Base-by-base conservation (phyloP, 2,797 vertebrate genomes). In the Sarcoramphus papa region DNA sequence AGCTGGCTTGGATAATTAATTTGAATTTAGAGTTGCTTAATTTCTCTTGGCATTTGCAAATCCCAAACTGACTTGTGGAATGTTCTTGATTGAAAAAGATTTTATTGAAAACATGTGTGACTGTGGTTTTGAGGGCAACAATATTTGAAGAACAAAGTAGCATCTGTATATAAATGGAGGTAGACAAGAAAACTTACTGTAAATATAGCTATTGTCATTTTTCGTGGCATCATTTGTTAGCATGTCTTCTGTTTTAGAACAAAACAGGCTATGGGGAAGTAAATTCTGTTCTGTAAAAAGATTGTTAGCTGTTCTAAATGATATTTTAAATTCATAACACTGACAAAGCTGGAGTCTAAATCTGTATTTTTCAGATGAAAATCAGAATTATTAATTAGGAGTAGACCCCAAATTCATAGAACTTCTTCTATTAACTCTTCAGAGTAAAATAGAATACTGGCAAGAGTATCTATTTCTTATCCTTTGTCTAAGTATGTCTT, bases 91-190 rank as follows among this genome's bases (percentile, higher is more conserved):
- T 69, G 53, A 48, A 76, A 83, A 67, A 51, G 30, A 64, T 67
- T 85, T 93, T 73, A 96, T 87, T 85, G 88, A 88, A 95, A 97
- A 84, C 94, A 96, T 22, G 78, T 93, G 85, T 90, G 72, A 62
- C 60, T 81, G 17, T 72, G 10, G 37, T 86, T 60, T 64, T 56
- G 82, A 82, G 80, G 80, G 77, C 72, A 75, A 28, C 33, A 50
- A 13, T 75, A 53, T 74, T 51, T 95, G 82, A 90, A 94, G 88
- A 93, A 70, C 54, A 88, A 83, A 64, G 69, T 73, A 51, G 9
- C 33, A 41, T 79, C 68, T 90, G 64, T 89, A 23, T 70, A 17
- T 48, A 76, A 81, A 67, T 54, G 70, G 48, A 74, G 62, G 57
- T 70, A 69, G 91, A 31, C 30, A 45, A 50, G 54, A 56, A 72